Base-by-base conservation (phyloP, 92 coral and sea anemone genomes). In the Micromussa lordhowensis region DNA sequence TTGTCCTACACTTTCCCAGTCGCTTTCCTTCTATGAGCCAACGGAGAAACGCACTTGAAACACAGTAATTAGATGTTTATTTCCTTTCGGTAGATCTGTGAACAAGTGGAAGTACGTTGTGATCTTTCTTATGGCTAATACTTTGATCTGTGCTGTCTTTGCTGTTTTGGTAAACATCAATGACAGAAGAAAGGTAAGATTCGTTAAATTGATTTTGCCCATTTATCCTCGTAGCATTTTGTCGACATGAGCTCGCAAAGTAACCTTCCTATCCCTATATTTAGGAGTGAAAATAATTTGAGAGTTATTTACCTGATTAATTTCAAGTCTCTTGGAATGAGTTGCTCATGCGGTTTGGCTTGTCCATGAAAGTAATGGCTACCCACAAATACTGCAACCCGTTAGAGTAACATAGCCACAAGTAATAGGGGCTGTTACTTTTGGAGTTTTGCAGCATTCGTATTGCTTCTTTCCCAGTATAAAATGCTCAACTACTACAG, bases 61-160 rank as follows among this genome's bases (percentile, higher is more conserved):
- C 51, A 44, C 51, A 44, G 51, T 44, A 7, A n/a, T 10, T 19
- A 30, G 35, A 35, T 2, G 4, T 74, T 19, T 10, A 9, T 13
- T 34, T 32, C 26, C 75, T 61, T 8, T 78, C 55, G 83, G 48
- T 85, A 93, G 98, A 13, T 79, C 92, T 54, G 79, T 64, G 68
- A 90, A 93, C 79, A 93, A 82, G 61, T 95, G 98, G 98, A 93
- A 95, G 80, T 95, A 95, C 76, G 94, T 93, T 85, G 92, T 95
- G 96, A 93, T 95, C 77, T 95, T 93, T 79, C 86, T 95, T 55
- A 34, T 95, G 86, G 95, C 88, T 53, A 95, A 95, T 70, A 87
- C 98, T 4, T 78, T 95, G 77, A 92, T 93, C 19, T 91, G 96
- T 82, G 92, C 93, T 11, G 86, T 81, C 13, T 87, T 93, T 29